These are phyloP conservation scores for Slavum lentiscoides DNA, from an alignment of 2,888 invertebrate genomes.

Conservation along the genomic window DNA sequence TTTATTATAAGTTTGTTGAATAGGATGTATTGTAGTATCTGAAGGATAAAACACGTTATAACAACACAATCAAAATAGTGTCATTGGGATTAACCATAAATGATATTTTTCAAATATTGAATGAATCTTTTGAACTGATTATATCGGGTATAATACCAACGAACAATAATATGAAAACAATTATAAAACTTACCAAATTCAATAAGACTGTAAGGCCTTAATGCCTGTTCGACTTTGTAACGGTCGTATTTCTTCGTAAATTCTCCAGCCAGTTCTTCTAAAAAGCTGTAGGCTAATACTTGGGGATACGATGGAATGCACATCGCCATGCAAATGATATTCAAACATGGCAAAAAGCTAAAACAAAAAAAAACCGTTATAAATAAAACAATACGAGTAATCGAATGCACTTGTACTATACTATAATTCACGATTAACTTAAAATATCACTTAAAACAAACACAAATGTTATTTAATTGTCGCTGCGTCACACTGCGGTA, in stretches of 20 bases:
- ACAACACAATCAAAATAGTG: not conserved
- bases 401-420: no score
- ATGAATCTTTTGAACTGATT: not conserved
- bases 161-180: not conserved
- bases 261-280: slow-evolving; percentile 61
- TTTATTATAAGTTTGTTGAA: slow-evolving; percentile 58
- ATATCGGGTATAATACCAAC: no score
- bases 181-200: slow-evolving; percentile 60
- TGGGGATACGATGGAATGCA: slow-evolving; percentile 60
- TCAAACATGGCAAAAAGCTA: slow-evolving; percentile 59
- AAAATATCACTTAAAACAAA: no score
- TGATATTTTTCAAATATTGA: not conserved
- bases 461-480: no score
- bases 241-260: slow-evolving; percentile 60
- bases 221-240: slow-evolving; percentile 58
- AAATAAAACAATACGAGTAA: not conserved
- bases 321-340: slow-evolving; percentile 60
- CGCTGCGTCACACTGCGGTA: no score
- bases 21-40: slow-evolving; percentile 58
- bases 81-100: not conserved
- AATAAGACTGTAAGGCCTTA: slow-evolving; percentile 61
- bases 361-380: slow-evolving; percentile 57
- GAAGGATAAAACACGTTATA: slow-evolving; percentile 40
- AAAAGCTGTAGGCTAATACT: slow-evolving; percentile 61
- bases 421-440: no score